These are phyloP conservation scores for Ariolimax columbianus DNA, from an alignment of 2,888 invertebrate genomes.

Conservation along the genomic window DNA sequence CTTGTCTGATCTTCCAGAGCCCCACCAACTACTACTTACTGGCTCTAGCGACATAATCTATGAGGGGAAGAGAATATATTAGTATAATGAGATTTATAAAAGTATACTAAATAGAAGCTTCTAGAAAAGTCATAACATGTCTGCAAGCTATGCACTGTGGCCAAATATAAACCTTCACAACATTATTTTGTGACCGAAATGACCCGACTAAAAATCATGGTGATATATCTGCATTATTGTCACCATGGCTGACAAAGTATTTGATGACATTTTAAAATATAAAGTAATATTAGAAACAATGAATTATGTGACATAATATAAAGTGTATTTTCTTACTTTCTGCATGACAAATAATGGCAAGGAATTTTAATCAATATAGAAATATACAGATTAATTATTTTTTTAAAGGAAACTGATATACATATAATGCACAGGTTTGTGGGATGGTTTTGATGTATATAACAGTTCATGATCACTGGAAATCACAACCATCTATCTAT, in stretches of 20 bases:
- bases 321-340: background rate
- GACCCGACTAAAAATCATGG: background rate
- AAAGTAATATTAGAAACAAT: background rate
- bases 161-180: background rate
- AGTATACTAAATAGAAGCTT: background rate
- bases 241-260: background rate
- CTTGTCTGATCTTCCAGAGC: too few species aligned
- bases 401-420: background rate
- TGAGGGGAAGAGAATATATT: too few species aligned
- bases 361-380: background rate
- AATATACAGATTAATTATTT: background rate
- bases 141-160: background rate
- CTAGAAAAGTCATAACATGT: background rate
- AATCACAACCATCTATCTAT: constrained; percentile 31
- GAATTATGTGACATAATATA: background rate
- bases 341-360: background rate
- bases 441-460: background rate
- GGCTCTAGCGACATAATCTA: too few species aligned
- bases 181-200: background rate
- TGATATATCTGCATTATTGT: background rate
- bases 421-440: background rate
- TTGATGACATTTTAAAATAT: background rate
- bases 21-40: too few species aligned
- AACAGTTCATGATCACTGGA: constrained; percentile 17
- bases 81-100: too few species aligned